These are phyloP conservation scores for Acrossocheilus fasciatus DNA, from an alignment of 2,797 vertebrate species.

Conservation along the genomic window DNA sequence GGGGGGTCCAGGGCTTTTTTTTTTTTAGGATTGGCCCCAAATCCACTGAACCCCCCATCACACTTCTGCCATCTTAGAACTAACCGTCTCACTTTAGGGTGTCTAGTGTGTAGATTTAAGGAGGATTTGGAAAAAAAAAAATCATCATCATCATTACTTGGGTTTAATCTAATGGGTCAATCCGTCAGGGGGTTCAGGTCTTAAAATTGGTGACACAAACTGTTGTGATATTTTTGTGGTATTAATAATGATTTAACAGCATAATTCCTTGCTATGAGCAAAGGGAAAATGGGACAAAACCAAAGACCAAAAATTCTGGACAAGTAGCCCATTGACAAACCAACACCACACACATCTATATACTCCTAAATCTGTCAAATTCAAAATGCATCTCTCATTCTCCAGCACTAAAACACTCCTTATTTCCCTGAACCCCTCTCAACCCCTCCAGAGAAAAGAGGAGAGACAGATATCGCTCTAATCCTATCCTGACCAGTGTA, in stretches of 20 bases:
- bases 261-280: neutral
- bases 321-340: constrained; percentile 68
- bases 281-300: neutral
- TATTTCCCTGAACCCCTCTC: constrained; percentile 58
- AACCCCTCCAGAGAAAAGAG: constrained; percentile 66
- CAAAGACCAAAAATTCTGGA: too few relatives aligned
- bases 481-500: constrained; percentile 82
- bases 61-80: neutral
- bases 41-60: neutral
- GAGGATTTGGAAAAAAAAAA: neutral
- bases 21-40: neutral
- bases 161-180: constrained; percentile 5
- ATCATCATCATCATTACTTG: constrained; percentile 16
- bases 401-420: neutral
- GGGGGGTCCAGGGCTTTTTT: neutral
- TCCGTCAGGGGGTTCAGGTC: neutral
- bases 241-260: constrained; percentile 1
- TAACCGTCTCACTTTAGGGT: neutral
- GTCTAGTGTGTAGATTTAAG: neutral
- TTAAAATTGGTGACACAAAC: constrained; percentile 4
- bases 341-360: constrained; percentile 64
- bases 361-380: constrained; percentile 46
- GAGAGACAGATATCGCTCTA: constrained; percentile 80
- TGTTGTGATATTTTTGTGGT: constrained; percentile 3
- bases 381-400: constrained; percentile 50